Evolutionary conservation across 2,113 vertebrate genomes (phyloP).

Genomic region (Poeciliopsis occidentalis): DNA sequence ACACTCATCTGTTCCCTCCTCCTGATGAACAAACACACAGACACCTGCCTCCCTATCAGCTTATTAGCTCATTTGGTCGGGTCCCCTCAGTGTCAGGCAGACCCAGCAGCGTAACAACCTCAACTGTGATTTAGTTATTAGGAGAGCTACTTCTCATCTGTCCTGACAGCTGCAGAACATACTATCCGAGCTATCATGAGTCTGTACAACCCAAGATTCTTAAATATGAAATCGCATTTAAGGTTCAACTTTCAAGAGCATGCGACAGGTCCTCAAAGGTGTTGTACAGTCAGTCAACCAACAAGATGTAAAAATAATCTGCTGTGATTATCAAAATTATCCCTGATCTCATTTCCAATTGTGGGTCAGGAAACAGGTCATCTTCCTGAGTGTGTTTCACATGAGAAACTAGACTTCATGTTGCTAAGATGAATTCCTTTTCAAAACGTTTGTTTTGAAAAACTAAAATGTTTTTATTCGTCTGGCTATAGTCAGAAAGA

Average conservation of each 20-base stretch:
- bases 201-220: not conserved
- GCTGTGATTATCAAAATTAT: too few relatives aligned
- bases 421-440: too few relatives aligned
- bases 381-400: slow-evolving; percentile 1
- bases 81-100: slow-evolving; percentile 23
- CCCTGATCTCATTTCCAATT: too few relatives aligned
- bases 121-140: not conserved
- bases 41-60: slow-evolving; percentile 10
- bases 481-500: too few relatives aligned
- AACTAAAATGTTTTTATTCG: too few relatives aligned
- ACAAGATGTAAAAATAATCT: too few relatives aligned
- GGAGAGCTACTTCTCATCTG: slow-evolving; percentile 8
- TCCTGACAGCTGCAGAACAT: not conserved
- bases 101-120: slow-evolving; percentile 3
- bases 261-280: not conserved
- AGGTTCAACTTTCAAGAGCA: not conserved
- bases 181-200: not conserved
- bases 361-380: too few relatives aligned
- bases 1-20: slow-evolving; percentile 34
- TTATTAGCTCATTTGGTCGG: not conserved
- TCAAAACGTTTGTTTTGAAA: too few relatives aligned
- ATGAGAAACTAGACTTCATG: slow-evolving; percentile 1
- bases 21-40: slow-evolving; percentile 29
- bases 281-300: not conserved
- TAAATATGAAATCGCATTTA: not conserved